Evolutionary conservation across 2,888 invertebrate species (phyloP).

Genomic region (Mesorhabditis belari): DNA sequence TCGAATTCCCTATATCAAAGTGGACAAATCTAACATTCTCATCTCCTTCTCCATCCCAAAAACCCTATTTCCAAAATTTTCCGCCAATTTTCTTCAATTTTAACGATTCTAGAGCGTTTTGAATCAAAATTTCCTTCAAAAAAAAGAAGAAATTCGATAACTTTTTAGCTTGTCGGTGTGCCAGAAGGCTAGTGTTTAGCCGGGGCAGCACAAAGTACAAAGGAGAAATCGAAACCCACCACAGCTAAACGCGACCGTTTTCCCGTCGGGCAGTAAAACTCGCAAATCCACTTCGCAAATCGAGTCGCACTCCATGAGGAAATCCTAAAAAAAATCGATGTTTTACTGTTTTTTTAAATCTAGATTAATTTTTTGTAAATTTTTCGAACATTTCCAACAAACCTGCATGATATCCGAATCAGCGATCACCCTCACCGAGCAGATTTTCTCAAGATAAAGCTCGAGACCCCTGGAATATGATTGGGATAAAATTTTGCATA

Average conservation of each 20-base stretch:
- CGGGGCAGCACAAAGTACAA: not conserved
- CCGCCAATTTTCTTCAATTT: no score
- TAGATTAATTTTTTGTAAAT: not conserved
- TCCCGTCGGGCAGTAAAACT: constrained; percentile 74
- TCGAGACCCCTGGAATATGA: constrained; percentile 67
- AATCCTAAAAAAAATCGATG: constrained; percentile 24
- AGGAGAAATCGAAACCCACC: constrained; percentile 9
- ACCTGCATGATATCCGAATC: constrained; percentile 95
- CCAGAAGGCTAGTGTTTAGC: constrained; percentile 1
- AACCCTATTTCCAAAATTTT: no score
- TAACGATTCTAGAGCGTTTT: no score
- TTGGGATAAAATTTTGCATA: not conserved
- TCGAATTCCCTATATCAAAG: no score
- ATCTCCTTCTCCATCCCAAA: no score
- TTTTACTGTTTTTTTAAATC: constrained; percentile 1
- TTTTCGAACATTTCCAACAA: constrained; percentile 9
- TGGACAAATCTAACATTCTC: no score
- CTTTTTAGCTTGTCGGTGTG: constrained; percentile 1
- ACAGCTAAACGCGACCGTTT: constrained; percentile 61
- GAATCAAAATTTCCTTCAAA: no score
- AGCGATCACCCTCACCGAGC: constrained; percentile 92
- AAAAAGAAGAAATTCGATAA: constrained; percentile 54
- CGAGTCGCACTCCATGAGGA: constrained; percentile 45
- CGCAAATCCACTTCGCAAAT: constrained; percentile 62
- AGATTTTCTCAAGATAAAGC: constrained; percentile 94